Evolutionary conservation across 2,113 vertebrate species (phyloP).

Genomic region (Protobothrops flavoviridis): DNA sequence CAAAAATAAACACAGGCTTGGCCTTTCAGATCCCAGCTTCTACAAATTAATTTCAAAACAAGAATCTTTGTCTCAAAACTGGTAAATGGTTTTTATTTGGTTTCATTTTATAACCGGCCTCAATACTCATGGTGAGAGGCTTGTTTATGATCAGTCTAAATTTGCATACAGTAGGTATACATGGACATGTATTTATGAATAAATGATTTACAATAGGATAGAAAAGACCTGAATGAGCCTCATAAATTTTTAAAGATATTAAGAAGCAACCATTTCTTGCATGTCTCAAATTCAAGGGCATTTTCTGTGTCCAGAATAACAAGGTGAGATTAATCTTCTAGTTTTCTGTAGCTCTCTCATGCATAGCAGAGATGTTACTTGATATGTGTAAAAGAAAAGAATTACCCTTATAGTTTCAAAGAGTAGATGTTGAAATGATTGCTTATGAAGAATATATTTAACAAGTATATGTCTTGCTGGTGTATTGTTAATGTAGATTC

Average conservation of each 20-base stretch:
- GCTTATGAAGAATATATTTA: conserved; percentile 33
- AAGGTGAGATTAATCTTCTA: conserved; percentile 20
- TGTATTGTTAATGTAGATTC: conserved; percentile 28
- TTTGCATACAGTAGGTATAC: neutral
- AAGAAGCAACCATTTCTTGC: neutral
- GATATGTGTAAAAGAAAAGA: neutral
- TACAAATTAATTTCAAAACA: neutral
- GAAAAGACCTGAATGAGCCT: neutral
- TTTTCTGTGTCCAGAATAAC: conserved; percentile 1
- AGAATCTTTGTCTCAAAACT: neutral
- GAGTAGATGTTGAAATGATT: conserved; percentile 53
- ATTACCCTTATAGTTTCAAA: conserved; percentile 36
- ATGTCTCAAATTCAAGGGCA: neutral
- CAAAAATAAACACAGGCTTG: neutral
- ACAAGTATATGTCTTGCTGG: conserved; percentile 16
- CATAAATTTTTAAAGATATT: neutral
- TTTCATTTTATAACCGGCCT: neutral
- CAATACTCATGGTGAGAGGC: neutral
- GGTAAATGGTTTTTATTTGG: neutral
- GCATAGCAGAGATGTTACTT: conserved; percentile 26
- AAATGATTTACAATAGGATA: neutral
- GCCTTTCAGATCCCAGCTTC: neutral
- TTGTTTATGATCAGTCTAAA: neutral
- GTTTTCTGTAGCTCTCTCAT: conserved; percentile 44
- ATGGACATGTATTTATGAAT: neutral